Evolutionary conservation across 2,113 vertebrate species (phyloP).

Genomic region (Neodon shergylaensis): DNA sequence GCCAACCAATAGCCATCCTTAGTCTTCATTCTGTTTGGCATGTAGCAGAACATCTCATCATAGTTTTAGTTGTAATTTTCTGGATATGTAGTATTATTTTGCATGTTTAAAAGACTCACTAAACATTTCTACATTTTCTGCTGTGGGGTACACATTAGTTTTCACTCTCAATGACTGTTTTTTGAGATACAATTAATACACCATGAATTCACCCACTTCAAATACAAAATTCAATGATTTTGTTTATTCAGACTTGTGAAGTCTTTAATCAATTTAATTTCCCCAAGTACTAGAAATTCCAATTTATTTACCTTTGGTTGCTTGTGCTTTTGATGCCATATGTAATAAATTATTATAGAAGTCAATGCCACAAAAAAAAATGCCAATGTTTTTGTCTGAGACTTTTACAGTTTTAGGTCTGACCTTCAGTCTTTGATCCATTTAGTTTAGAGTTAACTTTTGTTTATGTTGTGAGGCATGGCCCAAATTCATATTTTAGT

Average conservation of each 20-base stretch:
- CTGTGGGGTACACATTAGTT: background rate
- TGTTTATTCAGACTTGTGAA: slow-evolving; percentile 13
- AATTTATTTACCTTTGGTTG: background rate
- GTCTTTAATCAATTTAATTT: background rate
- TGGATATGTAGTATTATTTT: background rate
- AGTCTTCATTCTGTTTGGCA: background rate
- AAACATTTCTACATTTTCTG: background rate
- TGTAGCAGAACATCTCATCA: background rate
- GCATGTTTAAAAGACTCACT: background rate
- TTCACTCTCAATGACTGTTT: background rate
- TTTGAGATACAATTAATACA: background rate
- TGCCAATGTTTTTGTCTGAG: background rate
- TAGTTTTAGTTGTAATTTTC: background rate
- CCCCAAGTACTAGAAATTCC: background rate
- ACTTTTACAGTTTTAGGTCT: background rate
- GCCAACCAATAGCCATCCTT: background rate
- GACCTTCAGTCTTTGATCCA: background rate
- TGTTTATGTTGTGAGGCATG: background rate
- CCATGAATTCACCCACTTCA: background rate
- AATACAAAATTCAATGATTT: background rate
- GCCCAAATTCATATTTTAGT: background rate
- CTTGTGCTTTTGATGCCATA: background rate
- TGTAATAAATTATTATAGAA: background rate
- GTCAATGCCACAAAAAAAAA: background rate
- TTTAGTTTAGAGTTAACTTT: slow-evolving; percentile 3